Percentiles rank a stretch among this genome's conserved stretches.
phyloP scores from a whole-genome alignment of 2,113 vertebrate species.

The Pygoscelis antarcticus region DNA sequence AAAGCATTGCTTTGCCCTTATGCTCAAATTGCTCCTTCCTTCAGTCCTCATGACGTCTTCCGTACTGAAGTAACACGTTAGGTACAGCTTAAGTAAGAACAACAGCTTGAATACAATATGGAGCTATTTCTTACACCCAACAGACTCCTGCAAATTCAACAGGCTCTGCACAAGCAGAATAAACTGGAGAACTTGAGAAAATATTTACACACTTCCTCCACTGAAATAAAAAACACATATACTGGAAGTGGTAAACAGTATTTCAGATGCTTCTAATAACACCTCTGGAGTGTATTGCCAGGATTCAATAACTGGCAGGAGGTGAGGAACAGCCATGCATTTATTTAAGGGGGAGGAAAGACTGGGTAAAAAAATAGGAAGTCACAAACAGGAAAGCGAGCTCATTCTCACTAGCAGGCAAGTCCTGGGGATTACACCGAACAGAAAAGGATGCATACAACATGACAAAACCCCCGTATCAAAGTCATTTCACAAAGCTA shows the following conservation, averaged over 20 bases:
- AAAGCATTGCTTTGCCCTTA: not conserved
- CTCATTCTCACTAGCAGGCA: not conserved
- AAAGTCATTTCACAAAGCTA: not conserved
- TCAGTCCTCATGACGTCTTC: not conserved
- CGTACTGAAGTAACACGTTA: not conserved
- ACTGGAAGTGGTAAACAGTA: not conserved
- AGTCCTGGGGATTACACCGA: not conserved
- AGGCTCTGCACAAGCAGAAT: not conserved
- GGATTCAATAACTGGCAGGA: not conserved
- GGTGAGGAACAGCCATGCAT: not conserved
- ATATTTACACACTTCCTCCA: not conserved
- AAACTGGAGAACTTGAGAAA: not conserved
- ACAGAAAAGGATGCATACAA: not conserved
- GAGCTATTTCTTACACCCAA: not conserved
- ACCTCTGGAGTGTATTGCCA: not conserved
- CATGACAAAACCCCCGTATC: not conserved
- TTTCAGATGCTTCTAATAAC: not conserved
- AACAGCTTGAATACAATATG: not conserved
- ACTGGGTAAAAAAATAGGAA: not conserved
- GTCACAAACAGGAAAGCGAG: conserved; percentile 39
- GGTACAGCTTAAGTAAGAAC: not conserved
- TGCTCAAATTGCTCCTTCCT: not conserved
- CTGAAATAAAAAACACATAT: not conserved
- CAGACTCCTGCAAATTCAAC: not conserved
- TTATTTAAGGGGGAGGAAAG: not conserved